Evolutionary conservation across 2,888 invertebrate genomes (phyloP), one percentile per base, ranked within the genome.

Genomic region (Epinotia ramella): DNA sequence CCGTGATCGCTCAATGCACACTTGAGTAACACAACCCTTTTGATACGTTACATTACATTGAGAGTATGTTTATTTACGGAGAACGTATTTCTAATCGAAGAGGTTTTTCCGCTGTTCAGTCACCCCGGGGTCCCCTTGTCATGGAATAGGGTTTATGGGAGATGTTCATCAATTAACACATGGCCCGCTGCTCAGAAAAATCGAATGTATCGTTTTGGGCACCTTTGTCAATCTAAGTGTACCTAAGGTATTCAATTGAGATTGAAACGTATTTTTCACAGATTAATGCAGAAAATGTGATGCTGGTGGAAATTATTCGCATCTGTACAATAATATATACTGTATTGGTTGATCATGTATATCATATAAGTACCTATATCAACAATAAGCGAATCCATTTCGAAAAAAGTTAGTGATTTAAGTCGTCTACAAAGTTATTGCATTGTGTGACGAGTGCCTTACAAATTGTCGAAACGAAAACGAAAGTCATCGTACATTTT

Each of bases 1-100:
- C 83, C 82, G 82, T 81, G 80, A 80, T 81, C 78, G 84, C 80
- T 82, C 82, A 84, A 83, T 84, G 84, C 81, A 83, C 85, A 84
- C 84, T 83, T 81, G 81, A 81, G 81, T 83, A 80, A 83, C 83
- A 84, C 83, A 81, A 81, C 81, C 81, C 78, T 74, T 73, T 74
- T 80, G 78, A 82, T 73, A 71, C 77, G 75, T 74, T 79, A 77
- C 78, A 78, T 78, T 71, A 71, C 71, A 62, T 49, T 62, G 56
- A 71, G 60, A 57, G 60, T 69, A 56, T 66, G 70, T 71, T 66
- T 71, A 75, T 75, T 71, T 71, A 53, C 60, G 60, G 66, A 56
- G 46, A 73, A 70, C 70, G 56, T 60, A 71, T 66, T 28, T 56
- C 40, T 71, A 71, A 66, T 56, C 60, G 70, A 62, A 49, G 65